Evolutionary conservation across 1,140 invertebrate genomes (phyloP), one percentile per base, ranked within the genome.

Genomic region (Chlorops oryzae): DNA sequence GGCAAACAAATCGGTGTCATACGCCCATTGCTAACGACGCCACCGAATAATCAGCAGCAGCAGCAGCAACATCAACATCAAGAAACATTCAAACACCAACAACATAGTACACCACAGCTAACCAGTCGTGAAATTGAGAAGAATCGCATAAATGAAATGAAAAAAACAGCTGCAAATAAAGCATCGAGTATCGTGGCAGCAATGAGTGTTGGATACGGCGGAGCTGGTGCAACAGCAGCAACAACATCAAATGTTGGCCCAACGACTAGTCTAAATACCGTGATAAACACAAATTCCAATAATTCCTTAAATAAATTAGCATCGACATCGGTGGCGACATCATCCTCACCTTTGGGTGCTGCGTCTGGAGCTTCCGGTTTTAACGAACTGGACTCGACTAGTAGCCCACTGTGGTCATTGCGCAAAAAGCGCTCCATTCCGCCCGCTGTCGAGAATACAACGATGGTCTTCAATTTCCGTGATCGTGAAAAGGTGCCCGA

Each of bases 381-480:
- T 13, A 77, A 51, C 77, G 65, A 69, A 58, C 52, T 59, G 47
- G 65, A 69, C 40, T 77, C 65, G 59, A 75, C 20, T 50, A 54
- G 52, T 34, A 64, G 65, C 23, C 69, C 65, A 10, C 44, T 66
- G 41, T 66, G 63, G 61, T 50, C 64, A 24, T 47, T 63, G 40
- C 65, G 65, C 39, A 65, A 65, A 54, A 50, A 56, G 13, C 56
- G 54, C 21, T 61, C 58, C 37, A 52, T 62, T 60, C 42, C 52
- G 54, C 47, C 62, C 47, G 57, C 54, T 46, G 53, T 45, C 37
- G 52, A 64, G 61, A 75, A 78, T 70, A 88, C 82, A 57, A 84
- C 86, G 9, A 85, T 90, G 73, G 87, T 92, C 40, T 92, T 92
- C 72, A 90, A 92, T 74, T 93, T 92, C 73, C 69, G 65, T 27